Conservation (phyloP, 2,113 vertebrate species). For the Nematolebias whitei region DNA sequence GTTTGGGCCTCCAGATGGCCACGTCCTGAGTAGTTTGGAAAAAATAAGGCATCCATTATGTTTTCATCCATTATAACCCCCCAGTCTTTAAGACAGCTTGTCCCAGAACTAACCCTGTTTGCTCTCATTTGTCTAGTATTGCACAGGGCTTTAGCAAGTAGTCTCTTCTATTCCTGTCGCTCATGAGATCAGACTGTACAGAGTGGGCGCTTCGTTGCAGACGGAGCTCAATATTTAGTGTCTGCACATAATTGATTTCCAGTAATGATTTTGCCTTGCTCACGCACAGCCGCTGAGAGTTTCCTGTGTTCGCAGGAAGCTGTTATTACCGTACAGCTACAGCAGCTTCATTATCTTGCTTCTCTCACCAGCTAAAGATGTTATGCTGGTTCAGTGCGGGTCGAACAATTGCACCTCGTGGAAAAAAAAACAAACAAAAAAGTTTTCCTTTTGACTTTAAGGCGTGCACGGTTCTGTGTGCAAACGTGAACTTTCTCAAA, state of each 20-base stretch:
- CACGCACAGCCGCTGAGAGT: conserved; percentile 25
- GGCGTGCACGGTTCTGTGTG: background rate
- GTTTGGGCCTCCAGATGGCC: background rate
- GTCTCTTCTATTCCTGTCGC: conserved; percentile 5
- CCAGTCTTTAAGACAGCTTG: no score
- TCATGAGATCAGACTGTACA: conserved; percentile 31
- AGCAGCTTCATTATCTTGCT: conserved; percentile 20
- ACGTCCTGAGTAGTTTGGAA: background rate
- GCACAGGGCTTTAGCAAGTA: background rate
- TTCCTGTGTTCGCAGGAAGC: conserved; percentile 51
- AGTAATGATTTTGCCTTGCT: conserved; percentile 45
- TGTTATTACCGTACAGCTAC: conserved; percentile 29
- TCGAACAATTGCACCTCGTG: conserved; percentile 1
- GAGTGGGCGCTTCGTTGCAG: conserved; percentile 34
- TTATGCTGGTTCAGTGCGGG: background rate
- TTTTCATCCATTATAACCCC: background rate
- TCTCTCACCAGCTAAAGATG: background rate
- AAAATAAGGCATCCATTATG: background rate
- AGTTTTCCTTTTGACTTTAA: background rate
- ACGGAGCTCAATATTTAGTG: conserved; percentile 65
- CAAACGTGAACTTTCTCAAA: background rate
- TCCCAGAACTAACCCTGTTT: no score
- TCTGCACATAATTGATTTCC: conserved; percentile 66
- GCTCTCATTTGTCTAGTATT: conserved; percentile 4
- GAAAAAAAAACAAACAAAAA: no score